Conservation (phyloP, 2,888 invertebrate genomes). For the Eremobia ochroleuca region DNA sequence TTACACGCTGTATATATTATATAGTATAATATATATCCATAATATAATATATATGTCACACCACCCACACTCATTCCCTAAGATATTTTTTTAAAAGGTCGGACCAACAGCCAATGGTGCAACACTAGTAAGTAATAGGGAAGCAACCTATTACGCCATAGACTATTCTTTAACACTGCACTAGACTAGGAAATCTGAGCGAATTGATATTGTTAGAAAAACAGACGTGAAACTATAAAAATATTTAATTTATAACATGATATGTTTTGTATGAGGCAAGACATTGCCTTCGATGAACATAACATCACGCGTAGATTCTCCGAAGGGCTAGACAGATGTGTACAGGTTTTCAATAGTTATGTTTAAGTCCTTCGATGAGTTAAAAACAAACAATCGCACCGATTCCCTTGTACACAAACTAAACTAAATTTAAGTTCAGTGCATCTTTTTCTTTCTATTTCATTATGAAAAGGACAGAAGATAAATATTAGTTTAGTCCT, state of each 20-base stretch:
- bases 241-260: no score
- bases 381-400: background rate
- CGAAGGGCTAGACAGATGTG: background rate
- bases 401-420: no score
- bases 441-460: no score
- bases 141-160: slow-evolving; percentile 39
- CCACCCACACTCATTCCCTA: background rate
- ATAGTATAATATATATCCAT: no score
- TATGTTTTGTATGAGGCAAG: background rate
- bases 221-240: background rate
- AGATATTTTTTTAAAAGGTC: slow-evolving; percentile 15
- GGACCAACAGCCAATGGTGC: slow-evolving; percentile 16
- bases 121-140: slow-evolving; percentile 41
- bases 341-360: background rate
- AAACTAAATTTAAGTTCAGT: no score
- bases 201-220: slow-evolving; percentile 7
- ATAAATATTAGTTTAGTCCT: no score
- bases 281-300: background rate
- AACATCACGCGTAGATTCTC: background rate
- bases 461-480: no score
- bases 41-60: no score
- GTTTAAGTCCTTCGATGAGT: background rate
- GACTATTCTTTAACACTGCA: slow-evolving; percentile 30
- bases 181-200: background rate
- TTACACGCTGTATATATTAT: no score